Base-by-base conservation (phyloP, 2,113 vertebrate species). In the Agapornis roseicollis region DNA sequence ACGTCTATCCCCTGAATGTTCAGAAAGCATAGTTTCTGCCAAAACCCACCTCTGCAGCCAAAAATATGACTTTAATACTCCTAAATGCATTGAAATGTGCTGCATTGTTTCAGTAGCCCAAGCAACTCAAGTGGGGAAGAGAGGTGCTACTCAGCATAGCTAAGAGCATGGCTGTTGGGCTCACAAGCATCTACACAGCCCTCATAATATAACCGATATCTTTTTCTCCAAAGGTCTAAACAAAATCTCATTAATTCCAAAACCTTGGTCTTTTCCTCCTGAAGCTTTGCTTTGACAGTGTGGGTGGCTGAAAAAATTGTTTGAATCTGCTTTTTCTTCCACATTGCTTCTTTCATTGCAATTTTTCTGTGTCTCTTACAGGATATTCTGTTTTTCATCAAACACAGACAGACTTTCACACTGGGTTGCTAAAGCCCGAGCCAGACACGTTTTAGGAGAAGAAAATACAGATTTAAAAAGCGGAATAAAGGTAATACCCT, bases 381-480 rank as follows among this genome's bases (percentile, higher is more conserved):
- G 77, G 73, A 93, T 82, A 94, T 82, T 93, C 94, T 93, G 80
- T 3, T 93, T 93, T 80, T 78, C 69, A 71, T 94, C 92, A 94
- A 52, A 78, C 33, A 53, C 58, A 64, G 41, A 58, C 68, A 93
- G 70, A 80, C 56, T 85, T 91, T 78, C 63, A 58, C 46, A 68
- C 50, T 44, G 42, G 4, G 60, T 16, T 80, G 13, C 88, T 90
- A 66, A 80, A 83, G 27, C 17, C 39, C 1, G 1, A 88, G 15
- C 13, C 10, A 10, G 81, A 4, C 42, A 74, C 27, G 14, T 60
- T 80, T 66, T 7, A 63, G 28, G 22, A 89, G 46, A 71, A 80
- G 22, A 70, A 94, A 88, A 74, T 12, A 76, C 8, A 15, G 35
- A 56, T 56, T 52, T 14, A 39, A n/a, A 73, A 87, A 55, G 8